These are phyloP conservation scores for Gallinago paraguaiae DNA, from an alignment of 2,113 vertebrate genomes.

Conservation along the genomic window DNA sequence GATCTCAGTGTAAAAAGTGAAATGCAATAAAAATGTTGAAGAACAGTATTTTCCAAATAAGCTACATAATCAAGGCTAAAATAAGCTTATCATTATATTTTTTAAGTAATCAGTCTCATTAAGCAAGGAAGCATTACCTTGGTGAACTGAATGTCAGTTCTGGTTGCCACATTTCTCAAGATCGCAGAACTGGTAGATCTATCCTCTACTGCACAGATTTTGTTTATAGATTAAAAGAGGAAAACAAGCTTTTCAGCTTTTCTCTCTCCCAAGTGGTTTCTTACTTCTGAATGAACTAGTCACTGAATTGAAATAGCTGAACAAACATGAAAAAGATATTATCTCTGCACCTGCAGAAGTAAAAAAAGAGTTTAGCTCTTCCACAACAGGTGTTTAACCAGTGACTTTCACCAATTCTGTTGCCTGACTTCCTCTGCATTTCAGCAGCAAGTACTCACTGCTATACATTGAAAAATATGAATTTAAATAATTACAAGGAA, in stretches of 20 bases:
- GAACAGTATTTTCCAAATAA: background rate
- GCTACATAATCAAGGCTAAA: slow-evolving; percentile 1
- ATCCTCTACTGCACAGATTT: background rate
- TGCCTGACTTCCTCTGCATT: background rate
- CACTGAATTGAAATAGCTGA: slow-evolving; percentile 43
- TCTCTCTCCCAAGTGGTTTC: slow-evolving; percentile 8
- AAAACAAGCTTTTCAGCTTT: slow-evolving; percentile 29
- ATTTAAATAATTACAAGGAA: background rate
- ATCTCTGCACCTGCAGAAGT: slow-evolving; percentile 60
- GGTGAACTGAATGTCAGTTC: background rate
- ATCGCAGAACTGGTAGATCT: background rate
- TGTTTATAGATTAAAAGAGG: background rate
- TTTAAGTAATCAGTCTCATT: background rate
- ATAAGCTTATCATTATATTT: background rate
- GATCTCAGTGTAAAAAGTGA: background rate
- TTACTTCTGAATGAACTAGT: slow-evolving; percentile 48
- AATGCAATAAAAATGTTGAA: background rate
- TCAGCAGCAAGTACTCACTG: background rate
- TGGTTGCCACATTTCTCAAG: background rate
- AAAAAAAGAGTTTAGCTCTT: slow-evolving; percentile 12
- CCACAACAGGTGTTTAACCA: slow-evolving; percentile 43
- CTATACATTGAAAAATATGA: background rate
- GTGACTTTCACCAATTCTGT: slow-evolving; percentile 1
- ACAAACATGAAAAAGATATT: slow-evolving; percentile 57
- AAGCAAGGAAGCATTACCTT: background rate